These are phyloP conservation scores for Drosophila peninsularis DNA, from an alignment of 2,888 invertebrate species.

Conservation along the genomic window DNA sequence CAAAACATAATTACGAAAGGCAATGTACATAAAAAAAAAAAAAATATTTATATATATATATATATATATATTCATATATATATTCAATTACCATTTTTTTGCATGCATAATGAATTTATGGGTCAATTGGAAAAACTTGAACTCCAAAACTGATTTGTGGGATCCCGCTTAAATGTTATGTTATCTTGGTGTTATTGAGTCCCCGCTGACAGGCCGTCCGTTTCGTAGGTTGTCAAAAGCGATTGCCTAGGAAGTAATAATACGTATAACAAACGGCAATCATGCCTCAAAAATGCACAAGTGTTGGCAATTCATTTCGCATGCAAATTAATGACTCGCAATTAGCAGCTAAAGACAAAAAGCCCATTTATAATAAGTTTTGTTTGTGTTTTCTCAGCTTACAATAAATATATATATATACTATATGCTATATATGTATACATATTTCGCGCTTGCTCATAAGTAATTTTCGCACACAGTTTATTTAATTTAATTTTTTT, in stretches of 20 bases:
- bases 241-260: slow-evolving; percentile 71
- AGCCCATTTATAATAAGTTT: slow-evolving; percentile 64
- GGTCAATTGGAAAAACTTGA: slow-evolving; percentile 79
- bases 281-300: slow-evolving; percentile 41
- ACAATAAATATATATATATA: slow-evolving; percentile 25
- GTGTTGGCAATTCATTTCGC: slow-evolving; percentile 63
- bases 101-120: slow-evolving; percentile 81
- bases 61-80: slow-evolving; percentile 19
- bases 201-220: slow-evolving; percentile 45
- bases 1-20: slow-evolving; percentile 62
- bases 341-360: slow-evolving; percentile 68
- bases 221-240: slow-evolving; percentile 15
- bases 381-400: slow-evolving; percentile 20
- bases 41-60: not conserved
- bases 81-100: slow-evolving; percentile 64
- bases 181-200: slow-evolving; percentile 48
- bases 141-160: slow-evolving; percentile 58
- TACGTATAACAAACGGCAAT: slow-evolving; percentile 6
- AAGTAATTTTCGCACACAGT: slow-evolving; percentile 48
- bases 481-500: too few relatives aligned
- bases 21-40: slow-evolving; percentile 17
- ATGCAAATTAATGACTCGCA: slow-evolving; percentile 71
- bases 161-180: slow-evolving; percentile 41
- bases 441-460: slow-evolving; percentile 23
- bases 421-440: slow-evolving; percentile 7